A percentile compares a stretch with the other conserved stretches of the same genome.
phyloP scores from a whole-genome alignment of 2,113 vertebrate species.

The Actenoides hombroni region DNA sequence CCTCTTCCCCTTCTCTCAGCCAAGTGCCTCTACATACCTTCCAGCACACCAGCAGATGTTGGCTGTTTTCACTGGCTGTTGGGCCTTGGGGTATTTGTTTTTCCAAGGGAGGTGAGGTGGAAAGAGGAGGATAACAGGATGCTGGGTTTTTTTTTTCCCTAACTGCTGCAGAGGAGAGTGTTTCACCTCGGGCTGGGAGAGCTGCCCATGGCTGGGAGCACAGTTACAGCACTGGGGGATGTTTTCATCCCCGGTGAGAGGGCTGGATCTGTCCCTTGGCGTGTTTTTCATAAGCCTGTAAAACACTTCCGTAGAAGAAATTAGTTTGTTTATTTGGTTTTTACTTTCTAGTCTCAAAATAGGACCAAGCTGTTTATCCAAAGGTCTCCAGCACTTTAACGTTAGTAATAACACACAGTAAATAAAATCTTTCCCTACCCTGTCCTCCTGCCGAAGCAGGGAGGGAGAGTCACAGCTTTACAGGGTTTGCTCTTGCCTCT shows the following conservation, averaged over 20 bases:
- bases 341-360: constrained; percentile 41
- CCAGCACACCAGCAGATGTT: not conserved
- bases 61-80: constrained; percentile 37
- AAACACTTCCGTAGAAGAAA: not conserved
- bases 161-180: not conserved
- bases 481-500: not conserved
- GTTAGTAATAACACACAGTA: not conserved
- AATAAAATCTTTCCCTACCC: not conserved
- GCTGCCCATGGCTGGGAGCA: not conserved
- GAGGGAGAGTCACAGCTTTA: not conserved
- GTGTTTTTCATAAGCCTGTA: not conserved
- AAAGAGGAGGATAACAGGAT: constrained; percentile 62
- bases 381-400: not conserved
- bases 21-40: not conserved
- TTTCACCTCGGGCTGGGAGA: constrained; percentile 18
- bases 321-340: not conserved
- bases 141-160: not conserved
- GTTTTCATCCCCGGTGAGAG: not conserved
- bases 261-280: not conserved
- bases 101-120: constrained; percentile 51
- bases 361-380: not conserved
- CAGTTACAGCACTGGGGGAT: not conserved
- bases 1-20: not conserved
- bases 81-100: constrained; percentile 57
- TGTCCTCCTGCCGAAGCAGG: not conserved